Evolutionary conservation across 23 tunicate genomes (phyloP).

Genomic region (Phallusia fumigata): DNA sequence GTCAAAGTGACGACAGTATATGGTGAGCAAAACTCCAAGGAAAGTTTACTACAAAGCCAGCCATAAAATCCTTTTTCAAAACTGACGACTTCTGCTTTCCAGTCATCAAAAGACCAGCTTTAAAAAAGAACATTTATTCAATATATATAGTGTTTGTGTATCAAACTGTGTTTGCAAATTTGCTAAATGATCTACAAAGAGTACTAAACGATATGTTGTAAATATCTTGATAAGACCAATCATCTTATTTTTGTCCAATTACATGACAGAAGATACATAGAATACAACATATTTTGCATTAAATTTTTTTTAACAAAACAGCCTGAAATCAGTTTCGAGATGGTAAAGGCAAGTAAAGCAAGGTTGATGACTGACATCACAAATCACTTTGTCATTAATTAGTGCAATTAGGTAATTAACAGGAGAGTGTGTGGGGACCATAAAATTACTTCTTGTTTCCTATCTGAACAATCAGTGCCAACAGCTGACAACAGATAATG

Average conservation of each 20-base stretch:
- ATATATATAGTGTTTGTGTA: neutral
- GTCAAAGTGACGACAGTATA: slow-evolving; percentile 67
- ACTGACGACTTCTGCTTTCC: slow-evolving; percentile 78
- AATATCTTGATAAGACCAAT: too few species aligned
- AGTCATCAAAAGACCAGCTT: slow-evolving; percentile 69
- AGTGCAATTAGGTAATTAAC: neutral
- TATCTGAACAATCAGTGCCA: neutral
- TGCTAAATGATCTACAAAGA: too few species aligned
- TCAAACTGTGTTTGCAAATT: too few species aligned
- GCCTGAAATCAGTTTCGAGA: too few species aligned
- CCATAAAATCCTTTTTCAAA: slow-evolving; percentile 95
- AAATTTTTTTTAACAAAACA: too few species aligned
- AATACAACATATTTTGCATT: too few species aligned
- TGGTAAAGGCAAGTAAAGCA: too few species aligned
- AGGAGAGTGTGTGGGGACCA: neutral
- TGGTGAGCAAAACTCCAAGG: slow-evolving; percentile 77
- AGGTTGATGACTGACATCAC: too few species aligned
- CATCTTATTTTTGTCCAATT: too few species aligned
- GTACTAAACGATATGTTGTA: too few species aligned
- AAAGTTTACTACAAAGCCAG: slow-evolving; percentile 62
- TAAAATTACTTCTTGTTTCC: neutral
- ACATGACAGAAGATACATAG: too few species aligned
- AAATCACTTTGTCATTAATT: too few species aligned
- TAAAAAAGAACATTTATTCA: neutral
- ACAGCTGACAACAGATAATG: neutral